Conservation (phyloP, 2,888 invertebrate species). For the Campoletis raptor region DNA sequence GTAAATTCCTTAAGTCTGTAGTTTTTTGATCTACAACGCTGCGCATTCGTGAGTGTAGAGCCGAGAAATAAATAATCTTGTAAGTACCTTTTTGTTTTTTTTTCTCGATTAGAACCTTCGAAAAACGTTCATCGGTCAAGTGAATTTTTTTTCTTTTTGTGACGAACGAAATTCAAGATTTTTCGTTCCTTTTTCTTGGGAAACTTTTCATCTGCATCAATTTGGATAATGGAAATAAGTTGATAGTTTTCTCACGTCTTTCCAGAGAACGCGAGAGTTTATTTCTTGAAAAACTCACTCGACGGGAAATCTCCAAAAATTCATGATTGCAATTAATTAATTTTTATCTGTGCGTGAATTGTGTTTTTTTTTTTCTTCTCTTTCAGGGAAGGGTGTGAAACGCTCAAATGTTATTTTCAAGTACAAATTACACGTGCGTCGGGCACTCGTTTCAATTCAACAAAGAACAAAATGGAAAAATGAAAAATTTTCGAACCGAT, state of each 20-base stretch:
- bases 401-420: constrained; percentile 13
- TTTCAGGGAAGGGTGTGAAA: neutral
- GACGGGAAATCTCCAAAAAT: constrained; percentile 60
- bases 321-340: constrained; percentile 73
- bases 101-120: neutral
- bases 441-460: neutral
- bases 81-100: constrained; percentile 60
- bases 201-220: neutral
- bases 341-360: constrained; percentile 26
- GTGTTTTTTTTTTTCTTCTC: constrained; percentile 7
- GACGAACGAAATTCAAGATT: neutral
- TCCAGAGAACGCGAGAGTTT: neutral
- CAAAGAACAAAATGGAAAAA: constrained; percentile 12
- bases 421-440: neutral
- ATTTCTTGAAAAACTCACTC: neutral
- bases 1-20: constrained; percentile 70
- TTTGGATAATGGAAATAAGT: neutral
- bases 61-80: constrained; percentile 45
- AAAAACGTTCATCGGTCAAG: neutral
- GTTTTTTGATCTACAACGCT: constrained; percentile 32
- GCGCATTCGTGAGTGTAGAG: neutral
- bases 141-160: neutral
- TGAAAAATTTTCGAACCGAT: neutral
- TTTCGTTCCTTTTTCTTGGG: neutral
- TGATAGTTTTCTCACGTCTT: neutral